Percentiles rank a stretch among this genome's conserved stretches.
These are phyloP conservation scores for Pachypanchax playfairii DNA, from an alignment of 2,113 vertebrate genomes.

Conservation along the genomic window DNA sequence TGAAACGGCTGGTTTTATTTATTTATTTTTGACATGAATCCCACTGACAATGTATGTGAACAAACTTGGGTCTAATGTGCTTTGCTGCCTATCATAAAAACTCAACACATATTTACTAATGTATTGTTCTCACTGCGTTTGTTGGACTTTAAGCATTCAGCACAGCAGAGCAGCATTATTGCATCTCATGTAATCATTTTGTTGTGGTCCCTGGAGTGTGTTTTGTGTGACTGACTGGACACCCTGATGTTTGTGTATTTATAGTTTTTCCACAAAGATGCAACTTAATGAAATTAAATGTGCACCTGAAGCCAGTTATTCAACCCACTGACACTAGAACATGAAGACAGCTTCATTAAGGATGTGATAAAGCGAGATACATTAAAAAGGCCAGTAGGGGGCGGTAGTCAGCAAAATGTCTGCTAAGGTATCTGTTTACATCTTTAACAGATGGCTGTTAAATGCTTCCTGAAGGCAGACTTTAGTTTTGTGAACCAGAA, in stretches of 20 bases:
- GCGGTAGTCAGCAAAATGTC: slow-evolving; percentile 30
- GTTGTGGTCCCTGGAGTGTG: slow-evolving; percentile 64
- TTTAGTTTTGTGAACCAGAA: neutral
- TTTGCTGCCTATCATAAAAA: slow-evolving; percentile 49
- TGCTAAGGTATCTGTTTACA: slow-evolving; percentile 34
- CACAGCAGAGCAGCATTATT: slow-evolving; percentile 48
- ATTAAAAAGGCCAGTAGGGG: slow-evolving; percentile 44
- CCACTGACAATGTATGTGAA: slow-evolving; percentile 24
- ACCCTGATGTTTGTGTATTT: slow-evolving; percentile 41
- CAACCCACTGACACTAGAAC: slow-evolving; percentile 35
- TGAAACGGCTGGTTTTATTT: slow-evolving; percentile 34
- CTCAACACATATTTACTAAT: slow-evolving; percentile 34
- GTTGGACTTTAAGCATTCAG: slow-evolving; percentile 28
- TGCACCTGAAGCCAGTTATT: slow-evolving; percentile 51
- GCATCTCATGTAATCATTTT: slow-evolving; percentile 28
- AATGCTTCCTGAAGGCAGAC: slow-evolving; percentile 1
- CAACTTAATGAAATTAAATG: slow-evolving; percentile 11
- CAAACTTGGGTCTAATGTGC: slow-evolving; percentile 30
- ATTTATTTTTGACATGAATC: slow-evolving; percentile 50
- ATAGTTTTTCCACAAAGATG: slow-evolving; percentile 25
- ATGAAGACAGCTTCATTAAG: neutral
- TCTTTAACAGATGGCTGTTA: neutral
- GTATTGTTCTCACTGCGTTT: slow-evolving; percentile 40
- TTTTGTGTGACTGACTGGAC: slow-evolving; percentile 49
- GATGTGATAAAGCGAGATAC: neutral